Percentiles rank a stretch among this genome's conserved stretches.
Evolutionary conservation across 2,113 vertebrate species (phyloP).

Genomic region (Callocephalon fimbriatum): DNA sequence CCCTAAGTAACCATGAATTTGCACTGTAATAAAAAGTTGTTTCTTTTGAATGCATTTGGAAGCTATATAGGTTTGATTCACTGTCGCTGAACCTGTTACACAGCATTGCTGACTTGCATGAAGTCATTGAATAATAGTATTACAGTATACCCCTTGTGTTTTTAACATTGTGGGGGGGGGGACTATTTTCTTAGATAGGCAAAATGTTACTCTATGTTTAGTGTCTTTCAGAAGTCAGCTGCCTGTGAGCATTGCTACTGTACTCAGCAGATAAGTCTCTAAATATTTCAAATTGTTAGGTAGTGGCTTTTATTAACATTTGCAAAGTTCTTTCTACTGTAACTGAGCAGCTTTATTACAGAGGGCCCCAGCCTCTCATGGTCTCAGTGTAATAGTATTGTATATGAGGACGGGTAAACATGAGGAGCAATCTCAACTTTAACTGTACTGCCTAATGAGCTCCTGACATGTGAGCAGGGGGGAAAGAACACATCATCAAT

Average conservation of each 20-base stretch:
- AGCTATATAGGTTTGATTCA: background rate
- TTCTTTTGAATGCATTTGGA: background rate
- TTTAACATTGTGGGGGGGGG: background rate
- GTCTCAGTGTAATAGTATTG: background rate
- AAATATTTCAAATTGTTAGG: slow-evolving; percentile 22
- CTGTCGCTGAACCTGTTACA: background rate
- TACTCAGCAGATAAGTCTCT: background rate
- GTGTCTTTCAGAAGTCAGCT: background rate
- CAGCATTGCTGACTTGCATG: background rate
- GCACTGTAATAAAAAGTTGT: background rate
- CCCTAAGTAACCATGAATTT: background rate
- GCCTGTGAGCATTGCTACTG: background rate
- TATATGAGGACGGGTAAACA: background rate
- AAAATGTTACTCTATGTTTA: background rate
- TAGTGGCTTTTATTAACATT: background rate
- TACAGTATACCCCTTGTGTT: background rate
- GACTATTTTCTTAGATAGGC: background rate
- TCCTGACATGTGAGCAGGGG: background rate
- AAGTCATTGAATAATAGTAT: background rate
- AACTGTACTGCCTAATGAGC: background rate
- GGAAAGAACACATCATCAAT: too few relatives aligned
- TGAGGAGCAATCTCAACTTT: background rate
- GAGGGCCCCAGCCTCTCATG: background rate
- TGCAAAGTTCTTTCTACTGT: background rate
- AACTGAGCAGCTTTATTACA: background rate